Evolutionary conservation across 2,113 vertebrate species (phyloP), one percentile per base, ranked within the genome.

Genomic region (Nansenia antarctica): DNA sequence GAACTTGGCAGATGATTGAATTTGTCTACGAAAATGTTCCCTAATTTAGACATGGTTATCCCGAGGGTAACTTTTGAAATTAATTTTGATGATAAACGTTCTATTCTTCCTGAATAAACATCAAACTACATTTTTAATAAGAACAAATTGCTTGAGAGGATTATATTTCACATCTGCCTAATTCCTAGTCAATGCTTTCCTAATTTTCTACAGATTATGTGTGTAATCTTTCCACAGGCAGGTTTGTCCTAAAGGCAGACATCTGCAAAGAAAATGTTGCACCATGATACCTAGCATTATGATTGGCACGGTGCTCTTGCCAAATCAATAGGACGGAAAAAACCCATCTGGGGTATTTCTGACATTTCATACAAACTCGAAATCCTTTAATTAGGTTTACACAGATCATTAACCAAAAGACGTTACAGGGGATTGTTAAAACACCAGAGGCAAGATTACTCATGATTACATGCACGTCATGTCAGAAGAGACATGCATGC

Each of bases 81-180:
- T 60, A 61, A 39, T 73, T 52, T 65, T 27, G 20, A 2, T 58
- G 61, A 72, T 49, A 35, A 72, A 72, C 5, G 20, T 9, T 49
- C 22, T 15, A 3, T 26, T 45, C 26, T 24, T 62, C 55, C 30
- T 59, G 62, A 49, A 53, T 64, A 31, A 34, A 60, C 75, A 69
- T 67, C 31, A 76, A 73, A 39, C 59, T 62, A n/a, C 55, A 61
- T 72, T 82, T 79, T 78, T 37, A 22, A 14, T 31, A 37, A 60
- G n/a, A 69, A 62, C 55, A 74, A 79, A 74, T 69, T 67, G 57
- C 81, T 71, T 67, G 29, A 39, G 30, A 62, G 73, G 83, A 88
- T 87, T 84, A 81, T n/a, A 80, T 76, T 67, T 66, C 61, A 73
- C 80, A 72, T 82, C 85, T 68, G 32, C 65, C 35, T 81, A 78